phyloP scores from a whole-genome alignment of 2,113 vertebrate genomes.

The Serranochromis macrocephalus region DNA sequence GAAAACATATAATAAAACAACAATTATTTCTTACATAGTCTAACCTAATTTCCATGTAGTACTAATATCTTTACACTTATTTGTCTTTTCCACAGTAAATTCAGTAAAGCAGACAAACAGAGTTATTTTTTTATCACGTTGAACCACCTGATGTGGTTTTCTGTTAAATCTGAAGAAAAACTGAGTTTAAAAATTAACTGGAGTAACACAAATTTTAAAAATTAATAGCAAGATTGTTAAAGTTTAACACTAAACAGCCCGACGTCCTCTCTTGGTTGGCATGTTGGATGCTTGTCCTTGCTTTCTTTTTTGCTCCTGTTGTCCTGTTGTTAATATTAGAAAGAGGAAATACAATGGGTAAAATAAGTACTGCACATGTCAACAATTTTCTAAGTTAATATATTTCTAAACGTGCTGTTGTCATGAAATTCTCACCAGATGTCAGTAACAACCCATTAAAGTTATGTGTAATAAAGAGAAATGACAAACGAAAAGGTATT shows the following conservation, averaged over 20 bases:
- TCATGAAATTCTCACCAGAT: background rate
- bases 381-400: background rate
- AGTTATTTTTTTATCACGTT: accelerated
- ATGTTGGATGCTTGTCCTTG: background rate
- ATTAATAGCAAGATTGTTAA: background rate
- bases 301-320: background rate
- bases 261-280: background rate
- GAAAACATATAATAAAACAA: background rate
- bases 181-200: background rate
- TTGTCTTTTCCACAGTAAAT: background rate
- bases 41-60: background rate
- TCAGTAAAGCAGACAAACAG: background rate
- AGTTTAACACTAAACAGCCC: background rate
- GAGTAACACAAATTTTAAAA: background rate
- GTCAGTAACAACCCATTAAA: background rate
- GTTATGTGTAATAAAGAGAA: background rate
- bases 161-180: background rate
- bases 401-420: background rate
- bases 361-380: background rate
- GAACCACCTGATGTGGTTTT: background rate
- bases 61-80: background rate
- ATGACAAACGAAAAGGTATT: background rate
- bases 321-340: background rate
- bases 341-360: background rate
- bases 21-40: background rate